phyloP scores from a whole-genome alignment of 2,888 invertebrate species.

The Hylaea fasciaria region DNA sequence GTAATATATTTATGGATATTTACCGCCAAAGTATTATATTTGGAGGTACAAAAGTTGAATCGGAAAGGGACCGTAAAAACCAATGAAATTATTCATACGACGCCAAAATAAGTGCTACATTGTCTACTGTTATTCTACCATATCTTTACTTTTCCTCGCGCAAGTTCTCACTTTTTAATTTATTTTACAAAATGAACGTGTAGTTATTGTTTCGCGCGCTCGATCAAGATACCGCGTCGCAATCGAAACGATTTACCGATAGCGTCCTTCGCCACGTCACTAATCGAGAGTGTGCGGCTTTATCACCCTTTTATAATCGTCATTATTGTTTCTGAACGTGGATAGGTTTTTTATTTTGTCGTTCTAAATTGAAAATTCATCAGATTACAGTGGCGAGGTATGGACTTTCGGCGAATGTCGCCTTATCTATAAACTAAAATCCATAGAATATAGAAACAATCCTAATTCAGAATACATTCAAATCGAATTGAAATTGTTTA shows the following conservation, averaged over 20 bases:
- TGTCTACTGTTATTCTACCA: conserved; percentile 7
- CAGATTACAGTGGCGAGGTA: conserved; percentile 26
- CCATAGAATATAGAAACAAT: too few species aligned
- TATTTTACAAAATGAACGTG: conserved; percentile 48
- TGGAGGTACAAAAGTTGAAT: too few species aligned
- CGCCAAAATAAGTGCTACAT: background rate
- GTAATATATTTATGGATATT: too few species aligned
- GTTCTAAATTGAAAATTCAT: conserved; percentile 41
- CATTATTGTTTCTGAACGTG: conserved; percentile 51
- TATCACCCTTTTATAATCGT: conserved; percentile 78
- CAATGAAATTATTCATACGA: background rate
- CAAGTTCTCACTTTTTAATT: conserved; percentile 42
- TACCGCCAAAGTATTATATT: too few species aligned
- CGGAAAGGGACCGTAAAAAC: background rate
- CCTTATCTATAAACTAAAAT: too few species aligned
- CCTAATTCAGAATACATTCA: too few species aligned
- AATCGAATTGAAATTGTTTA: too few species aligned
- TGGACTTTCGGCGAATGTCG: conserved; percentile 5
- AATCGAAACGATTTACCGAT: conserved; percentile 78
- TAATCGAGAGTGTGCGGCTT: conserved; percentile 72
- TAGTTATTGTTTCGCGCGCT: conserved; percentile 73
- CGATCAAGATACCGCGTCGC: conserved; percentile 70
- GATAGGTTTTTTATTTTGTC: conserved; percentile 33
- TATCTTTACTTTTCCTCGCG: conserved; percentile 18
- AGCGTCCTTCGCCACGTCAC: conserved; percentile 75